These are phyloP conservation scores for Emberiza fucata DNA, from an alignment of 2,113 vertebrate genomes.

Conservation along the genomic window DNA sequence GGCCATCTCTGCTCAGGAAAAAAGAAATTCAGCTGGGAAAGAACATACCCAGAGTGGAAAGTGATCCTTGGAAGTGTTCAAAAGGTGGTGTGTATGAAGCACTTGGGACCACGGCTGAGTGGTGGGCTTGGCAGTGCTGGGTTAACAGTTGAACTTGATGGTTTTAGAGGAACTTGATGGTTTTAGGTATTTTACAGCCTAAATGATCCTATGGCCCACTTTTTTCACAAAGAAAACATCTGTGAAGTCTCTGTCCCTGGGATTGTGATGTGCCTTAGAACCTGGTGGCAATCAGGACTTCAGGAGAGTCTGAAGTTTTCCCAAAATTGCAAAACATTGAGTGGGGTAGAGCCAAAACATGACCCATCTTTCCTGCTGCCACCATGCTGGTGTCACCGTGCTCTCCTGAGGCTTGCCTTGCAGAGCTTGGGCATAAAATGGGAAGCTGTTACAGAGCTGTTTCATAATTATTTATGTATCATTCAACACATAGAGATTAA, in stretches of 20 bases:
- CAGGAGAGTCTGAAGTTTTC: neutral
- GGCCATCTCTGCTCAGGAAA: neutral
- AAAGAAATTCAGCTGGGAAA: neutral
- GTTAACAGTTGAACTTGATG: neutral
- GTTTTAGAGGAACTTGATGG: neutral
- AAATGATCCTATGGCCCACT: neutral
- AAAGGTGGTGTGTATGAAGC: too few relatives aligned
- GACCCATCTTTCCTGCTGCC: neutral
- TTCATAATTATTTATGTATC: neutral
- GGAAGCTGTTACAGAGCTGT: neutral
- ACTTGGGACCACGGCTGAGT: neutral
- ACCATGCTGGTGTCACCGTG: rapidly evolving
- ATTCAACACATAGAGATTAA: neutral
- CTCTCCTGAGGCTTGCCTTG: neutral
- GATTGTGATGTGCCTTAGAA: rapidly evolving
- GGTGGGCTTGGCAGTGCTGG: neutral
- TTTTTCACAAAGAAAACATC: neutral
- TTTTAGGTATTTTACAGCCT: neutral
- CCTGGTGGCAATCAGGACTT: neutral
- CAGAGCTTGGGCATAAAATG: neutral
- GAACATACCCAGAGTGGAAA: neutral
- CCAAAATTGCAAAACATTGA: neutral
- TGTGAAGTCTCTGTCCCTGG: neutral
- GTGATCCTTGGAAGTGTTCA: neutral
- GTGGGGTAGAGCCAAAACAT: neutral